phyloP scores from a whole-genome alignment of 2,888 invertebrate species.

The Lissonota sp. region DNA sequence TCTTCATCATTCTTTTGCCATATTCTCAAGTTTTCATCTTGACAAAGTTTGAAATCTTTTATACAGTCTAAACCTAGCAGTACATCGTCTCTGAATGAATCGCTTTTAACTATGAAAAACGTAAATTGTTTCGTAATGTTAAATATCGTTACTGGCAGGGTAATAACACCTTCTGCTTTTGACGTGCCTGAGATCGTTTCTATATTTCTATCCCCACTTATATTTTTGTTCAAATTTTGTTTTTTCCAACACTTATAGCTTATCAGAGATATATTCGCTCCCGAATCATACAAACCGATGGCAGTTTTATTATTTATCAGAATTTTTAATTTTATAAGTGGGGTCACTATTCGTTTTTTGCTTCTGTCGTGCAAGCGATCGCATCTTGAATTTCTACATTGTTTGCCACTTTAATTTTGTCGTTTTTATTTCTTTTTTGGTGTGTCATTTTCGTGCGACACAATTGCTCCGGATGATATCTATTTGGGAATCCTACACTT shows the following conservation, averaged over 20 bases:
- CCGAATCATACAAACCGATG: slow-evolving; percentile 44
- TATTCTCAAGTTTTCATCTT: slow-evolving; percentile 50
- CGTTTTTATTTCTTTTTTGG: slow-evolving; percentile 34
- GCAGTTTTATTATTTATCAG: slow-evolving; percentile 29
- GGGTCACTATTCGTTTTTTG: slow-evolving; percentile 59
- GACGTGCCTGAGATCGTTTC: slow-evolving; percentile 44
- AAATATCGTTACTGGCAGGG: slow-evolving; percentile 19
- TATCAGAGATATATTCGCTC: slow-evolving; percentile 43
- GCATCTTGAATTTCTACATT: slow-evolving; percentile 22
- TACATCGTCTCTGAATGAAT: slow-evolving; percentile 35
- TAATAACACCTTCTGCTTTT: slow-evolving; percentile 35
- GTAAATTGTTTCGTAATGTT: slow-evolving; percentile 18
- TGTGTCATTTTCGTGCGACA: slow-evolving; percentile 41
- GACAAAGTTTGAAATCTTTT: slow-evolving; percentile 52
- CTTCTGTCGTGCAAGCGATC: slow-evolving; percentile 39
- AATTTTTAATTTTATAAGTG: slow-evolving; percentile 54
- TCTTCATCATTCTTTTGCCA: slow-evolving; percentile 9
- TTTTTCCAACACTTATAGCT: slow-evolving; percentile 30
- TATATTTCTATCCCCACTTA: slow-evolving; percentile 44
- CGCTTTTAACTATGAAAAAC: slow-evolving; percentile 52
- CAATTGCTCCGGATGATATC: slow-evolving; percentile 43
- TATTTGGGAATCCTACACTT: slow-evolving; percentile 43
- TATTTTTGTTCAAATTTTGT: slow-evolving; percentile 36
- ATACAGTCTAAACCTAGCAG: slow-evolving; percentile 52
- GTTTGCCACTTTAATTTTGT: slow-evolving; percentile 42